Evolutionary conservation across 2,888 invertebrate genomes (phyloP).

Genomic region (Aradus depressus): DNA sequence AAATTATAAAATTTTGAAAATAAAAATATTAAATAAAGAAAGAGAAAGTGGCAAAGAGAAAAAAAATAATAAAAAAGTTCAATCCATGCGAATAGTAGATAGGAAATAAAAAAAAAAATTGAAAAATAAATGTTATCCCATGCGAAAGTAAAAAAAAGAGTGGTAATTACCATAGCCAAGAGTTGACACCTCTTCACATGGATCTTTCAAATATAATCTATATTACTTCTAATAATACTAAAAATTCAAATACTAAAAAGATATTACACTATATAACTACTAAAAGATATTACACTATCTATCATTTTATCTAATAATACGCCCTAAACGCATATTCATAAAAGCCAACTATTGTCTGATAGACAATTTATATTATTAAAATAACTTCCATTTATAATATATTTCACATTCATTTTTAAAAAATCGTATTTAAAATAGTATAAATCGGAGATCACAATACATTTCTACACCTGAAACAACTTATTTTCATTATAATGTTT

Average conservation of each 20-base stretch:
- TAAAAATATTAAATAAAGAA: no score
- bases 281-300: not conserved
- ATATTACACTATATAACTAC: not conserved
- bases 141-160: conserved; percentile 13
- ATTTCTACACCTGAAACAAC: no score
- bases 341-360: not conserved
- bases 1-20: no score
- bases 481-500: no score
- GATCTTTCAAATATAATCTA: not conserved
- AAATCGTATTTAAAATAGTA: no score
- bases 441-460: no score
- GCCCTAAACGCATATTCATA: not conserved
- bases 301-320: not conserved
- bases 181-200: conserved; percentile 15
- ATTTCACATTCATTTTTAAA: not conserved
- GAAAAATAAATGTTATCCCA: conserved; percentile 19
- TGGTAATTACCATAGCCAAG: conserved; percentile 24
- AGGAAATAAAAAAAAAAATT: conserved; percentile 6
- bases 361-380: not conserved
- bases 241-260: not conserved
- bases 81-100: conserved; percentile 11
- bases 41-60: conserved; percentile 15
- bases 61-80: conserved; percentile 7
- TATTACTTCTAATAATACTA: not conserved
- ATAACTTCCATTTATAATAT: not conserved